phyloP scores from a whole-genome alignment of 2,888 invertebrate genomes.

The Agrochola litura region DNA sequence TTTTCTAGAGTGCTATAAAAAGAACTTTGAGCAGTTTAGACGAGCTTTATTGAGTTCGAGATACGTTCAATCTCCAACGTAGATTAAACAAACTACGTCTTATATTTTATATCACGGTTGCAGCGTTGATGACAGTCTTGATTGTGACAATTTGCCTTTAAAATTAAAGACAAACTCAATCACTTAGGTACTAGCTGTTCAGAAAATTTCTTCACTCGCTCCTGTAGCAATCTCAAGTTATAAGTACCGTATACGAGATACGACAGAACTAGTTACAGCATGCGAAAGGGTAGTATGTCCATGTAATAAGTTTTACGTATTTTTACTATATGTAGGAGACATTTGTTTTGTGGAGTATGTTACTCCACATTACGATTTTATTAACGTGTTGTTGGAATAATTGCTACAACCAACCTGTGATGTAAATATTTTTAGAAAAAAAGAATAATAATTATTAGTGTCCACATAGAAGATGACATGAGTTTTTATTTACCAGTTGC shows the following conservation, averaged over 20 bases:
- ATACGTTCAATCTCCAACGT: neutral
- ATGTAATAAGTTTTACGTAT: neutral
- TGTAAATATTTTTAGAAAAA: neutral
- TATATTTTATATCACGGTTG: conserved; percentile 19
- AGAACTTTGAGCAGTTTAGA: neutral
- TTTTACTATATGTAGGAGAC: neutral
- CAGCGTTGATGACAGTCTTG: conserved; percentile 35
- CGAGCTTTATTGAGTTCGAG: neutral
- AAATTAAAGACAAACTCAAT: conserved; percentile 54
- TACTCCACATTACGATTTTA: too few species aligned
- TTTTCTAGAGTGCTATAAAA: conserved; percentile 5
- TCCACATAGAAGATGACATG: neutral
- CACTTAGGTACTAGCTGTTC: conserved; percentile 23
- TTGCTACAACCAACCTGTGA: neutral
- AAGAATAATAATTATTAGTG: neutral
- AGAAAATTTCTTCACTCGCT: conserved; percentile 25
- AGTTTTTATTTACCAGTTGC: neutral
- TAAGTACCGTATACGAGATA: neutral
- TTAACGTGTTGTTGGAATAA: neutral
- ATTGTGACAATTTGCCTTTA: conserved; percentile 44
- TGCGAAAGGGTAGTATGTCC: neutral
- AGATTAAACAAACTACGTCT: conserved; percentile 15
- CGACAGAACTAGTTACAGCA: neutral
- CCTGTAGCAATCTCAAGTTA: conserved; percentile 23
- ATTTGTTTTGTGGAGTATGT: neutral